A percentile compares a stretch with the other conserved stretches of the same genome.
Evolutionary conservation across 2,888 invertebrate genomes (phyloP).

Genomic region (Tetramorium bicarinatum): DNA sequence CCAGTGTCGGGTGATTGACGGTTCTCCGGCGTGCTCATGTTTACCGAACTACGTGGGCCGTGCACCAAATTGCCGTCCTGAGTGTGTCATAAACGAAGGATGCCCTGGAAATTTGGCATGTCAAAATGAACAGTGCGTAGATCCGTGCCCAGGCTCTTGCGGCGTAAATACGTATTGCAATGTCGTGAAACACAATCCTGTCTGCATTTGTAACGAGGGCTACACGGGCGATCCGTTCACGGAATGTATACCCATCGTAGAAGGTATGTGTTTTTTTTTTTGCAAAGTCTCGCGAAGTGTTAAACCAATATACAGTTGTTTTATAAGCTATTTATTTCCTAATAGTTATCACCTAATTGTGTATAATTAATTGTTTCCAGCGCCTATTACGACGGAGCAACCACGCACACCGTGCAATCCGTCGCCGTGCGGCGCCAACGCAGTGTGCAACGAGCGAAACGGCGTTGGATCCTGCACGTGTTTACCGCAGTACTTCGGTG

Average conservation of each 20-base stretch:
- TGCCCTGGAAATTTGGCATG: constrained; percentile 95
- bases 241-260: constrained; percentile 88
- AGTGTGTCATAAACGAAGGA: constrained; percentile 94
- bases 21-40: constrained; percentile 94
- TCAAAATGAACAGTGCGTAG: constrained; percentile 92
- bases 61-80: constrained; percentile 94
- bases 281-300: neutral
- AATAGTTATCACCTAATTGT: neutral
- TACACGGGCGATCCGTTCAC: constrained; percentile 95
- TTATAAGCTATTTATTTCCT: neutral
- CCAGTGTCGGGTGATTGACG: constrained; percentile 92
- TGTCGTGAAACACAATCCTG: constrained; percentile 94
- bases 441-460: constrained; percentile 93
- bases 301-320: neutral
- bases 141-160: constrained; percentile 95
- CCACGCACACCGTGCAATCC: constrained; percentile 93
- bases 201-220: constrained; percentile 93
- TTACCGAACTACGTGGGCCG: constrained; percentile 93
- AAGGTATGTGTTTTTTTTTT: constrained; percentile 75
- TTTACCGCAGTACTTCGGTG: constrained; percentile 93
- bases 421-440: constrained; percentile 95
- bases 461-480: constrained; percentile 95
- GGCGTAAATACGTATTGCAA: constrained; percentile 92
- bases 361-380: constrained; percentile 79
- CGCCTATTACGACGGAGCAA: constrained; percentile 88